A percentile compares a stretch with the other conserved stretches of the same genome.
phyloP scores from a whole-genome alignment of 2,797 vertebrate genomes.

The Rhinophrynus dorsalis region DNA sequence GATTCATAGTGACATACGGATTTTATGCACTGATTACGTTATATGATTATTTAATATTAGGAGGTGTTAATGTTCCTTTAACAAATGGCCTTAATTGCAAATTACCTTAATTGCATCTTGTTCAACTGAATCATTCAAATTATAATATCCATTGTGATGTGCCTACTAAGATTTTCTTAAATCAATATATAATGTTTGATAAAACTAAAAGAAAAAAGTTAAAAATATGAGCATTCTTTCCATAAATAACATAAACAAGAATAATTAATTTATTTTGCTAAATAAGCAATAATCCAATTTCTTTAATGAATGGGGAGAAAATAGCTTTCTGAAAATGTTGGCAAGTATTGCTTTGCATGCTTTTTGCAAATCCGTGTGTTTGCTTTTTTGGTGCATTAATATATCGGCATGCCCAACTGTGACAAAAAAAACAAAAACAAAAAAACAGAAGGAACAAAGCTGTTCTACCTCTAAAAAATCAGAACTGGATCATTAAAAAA shows the following conservation, averaged over 20 bases:
- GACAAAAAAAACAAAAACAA: constrained; percentile 62
- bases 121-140: no score
- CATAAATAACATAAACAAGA: not conserved
- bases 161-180: not conserved
- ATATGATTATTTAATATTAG: no score
- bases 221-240: not conserved
- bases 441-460: constrained; percentile 66
- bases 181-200: not conserved
- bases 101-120: no score
- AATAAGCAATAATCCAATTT: not conserved
- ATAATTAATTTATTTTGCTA: not conserved
- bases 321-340: constrained; percentile 58
- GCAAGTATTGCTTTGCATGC: constrained; percentile 72
- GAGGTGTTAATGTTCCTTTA: no score
- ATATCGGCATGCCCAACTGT: constrained; percentile 66
- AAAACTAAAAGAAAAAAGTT: not conserved
- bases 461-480: constrained; percentile 66
- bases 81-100: no score
- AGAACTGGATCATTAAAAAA: constrained; percentile 64
- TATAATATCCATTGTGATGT: no score
- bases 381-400: constrained; percentile 52
- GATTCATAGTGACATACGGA: no score
- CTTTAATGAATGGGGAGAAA: not conserved
- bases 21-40: no score
- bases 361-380: constrained; percentile 66